Base-by-base conservation (phyloP, 2,113 vertebrate species). In the Synodontis membranacea region DNA sequence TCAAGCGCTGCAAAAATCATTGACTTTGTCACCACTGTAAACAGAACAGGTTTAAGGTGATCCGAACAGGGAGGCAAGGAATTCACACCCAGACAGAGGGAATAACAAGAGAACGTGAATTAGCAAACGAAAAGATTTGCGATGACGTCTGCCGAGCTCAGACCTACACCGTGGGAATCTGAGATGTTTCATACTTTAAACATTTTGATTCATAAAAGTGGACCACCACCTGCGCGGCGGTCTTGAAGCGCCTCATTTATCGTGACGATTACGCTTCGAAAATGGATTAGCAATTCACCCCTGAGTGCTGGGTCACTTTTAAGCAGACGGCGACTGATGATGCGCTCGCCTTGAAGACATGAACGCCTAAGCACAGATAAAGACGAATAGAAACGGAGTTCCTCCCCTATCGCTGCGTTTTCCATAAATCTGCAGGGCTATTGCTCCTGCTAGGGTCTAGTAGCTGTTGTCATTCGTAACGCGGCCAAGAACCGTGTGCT, bases 1-100 rank as follows among this genome's bases (percentile, higher is more conserved):
- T 82, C 48, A 19, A 81, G 39, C 48, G 31, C 31, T 74, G 68
- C 54, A 52, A 66, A 85, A 85, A 64, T 78, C 81, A 74, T 62
- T 72, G 75, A 34, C 37, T 19, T 37, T 25, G 25, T 21, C 31
- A 80, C 48, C 31, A 56, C 19, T 23, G 50, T 34, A 79, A 9
- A 23, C 17, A 80, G 19, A 79, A 39, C 50, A 56, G 50, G 34
- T 56, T 56, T 64, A 68, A 58, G 74, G 39, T 21, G 52, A 87
- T 58, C n/a, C 28, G 62, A 39, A 84, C 28, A 39, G 42, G 31
- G 2, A 44, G 19, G 31, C n/a, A 62, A 62, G 34, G 37, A 54
- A 80, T 31, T 25, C 46, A 28, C 19, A 83, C 44, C 10, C 70
- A 84, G 5, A 66, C n/a, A 68, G 44, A 84, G 34, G 82, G 56